phyloP scores from a whole-genome alignment of 1,140 invertebrate species.

The Drosophila tristis region DNA sequence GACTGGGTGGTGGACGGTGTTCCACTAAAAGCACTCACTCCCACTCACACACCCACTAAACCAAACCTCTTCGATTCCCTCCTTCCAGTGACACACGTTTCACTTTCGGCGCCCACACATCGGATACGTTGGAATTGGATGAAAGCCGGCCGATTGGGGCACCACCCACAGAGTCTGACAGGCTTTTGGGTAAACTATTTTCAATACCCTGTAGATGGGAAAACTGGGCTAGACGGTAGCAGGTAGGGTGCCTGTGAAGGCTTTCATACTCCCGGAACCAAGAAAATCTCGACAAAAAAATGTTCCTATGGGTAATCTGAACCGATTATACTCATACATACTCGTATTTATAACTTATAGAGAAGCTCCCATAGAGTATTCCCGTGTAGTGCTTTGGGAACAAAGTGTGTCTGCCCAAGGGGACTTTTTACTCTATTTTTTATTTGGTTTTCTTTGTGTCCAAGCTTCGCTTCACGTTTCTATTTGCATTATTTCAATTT shows the following conservation, averaged over 20 bases:
- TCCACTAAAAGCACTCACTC: conserved; percentile 14
- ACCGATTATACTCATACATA: no score
- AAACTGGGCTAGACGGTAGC: no score
- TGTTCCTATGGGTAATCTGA: no score
- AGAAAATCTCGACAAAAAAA: no score
- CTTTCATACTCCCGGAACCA: no score
- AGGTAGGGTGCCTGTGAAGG: no score
- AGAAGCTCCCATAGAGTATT: no score
- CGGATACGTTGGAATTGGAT: conserved; percentile 24
- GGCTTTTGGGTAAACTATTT: conserved; percentile 62
- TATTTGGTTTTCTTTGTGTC: conserved; percentile 20
- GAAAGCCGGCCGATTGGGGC: conserved; percentile 32
- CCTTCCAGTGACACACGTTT: conserved; percentile 39
- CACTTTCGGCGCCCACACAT: conserved; percentile 55
- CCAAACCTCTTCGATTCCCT: conserved; percentile 14
- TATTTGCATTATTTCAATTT: conserved; percentile 69
- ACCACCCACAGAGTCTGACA: conserved; percentile 45
- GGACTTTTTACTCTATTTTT: conserved; percentile 36
- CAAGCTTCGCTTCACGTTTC: conserved; percentile 35
- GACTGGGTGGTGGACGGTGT: conserved; percentile 26
- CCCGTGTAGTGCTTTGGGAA: conserved; percentile 8
- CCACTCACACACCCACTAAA: conserved; percentile 36
- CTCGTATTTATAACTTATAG: no score
- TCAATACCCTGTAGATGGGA: conserved; percentile 25
- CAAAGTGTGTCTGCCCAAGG: background rate